phyloP scores from a whole-genome alignment of 2,113 vertebrate species.

The Oncorhynchus clarkii region DNA sequence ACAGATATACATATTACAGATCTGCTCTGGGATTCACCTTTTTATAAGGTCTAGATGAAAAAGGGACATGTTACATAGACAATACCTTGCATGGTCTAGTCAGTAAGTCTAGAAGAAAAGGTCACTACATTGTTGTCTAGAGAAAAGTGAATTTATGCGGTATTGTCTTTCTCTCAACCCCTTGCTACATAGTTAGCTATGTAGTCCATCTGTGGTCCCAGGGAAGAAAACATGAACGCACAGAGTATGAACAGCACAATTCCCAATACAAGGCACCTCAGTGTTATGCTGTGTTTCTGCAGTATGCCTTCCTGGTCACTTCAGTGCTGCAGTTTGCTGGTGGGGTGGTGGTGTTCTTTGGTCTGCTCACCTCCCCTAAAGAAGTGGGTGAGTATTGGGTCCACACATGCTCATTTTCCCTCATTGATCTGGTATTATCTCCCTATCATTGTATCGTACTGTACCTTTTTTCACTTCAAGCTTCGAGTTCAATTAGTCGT shows the following conservation, averaged over 20 bases:
- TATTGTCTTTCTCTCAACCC: no score
- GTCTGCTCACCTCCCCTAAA: constrained; percentile 88
- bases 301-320: constrained; percentile 97
- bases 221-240: no score
- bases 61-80: not conserved
- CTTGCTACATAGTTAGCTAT: no score
- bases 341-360: constrained; percentile 92
- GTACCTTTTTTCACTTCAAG: not conserved
- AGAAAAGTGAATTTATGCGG: no score
- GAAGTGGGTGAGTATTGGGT: constrained; percentile 86
- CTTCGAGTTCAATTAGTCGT: no score
- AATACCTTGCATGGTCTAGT: not conserved
- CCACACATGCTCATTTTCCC: no score
- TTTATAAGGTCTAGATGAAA: not conserved
- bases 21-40: no score
- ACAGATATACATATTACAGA: not conserved
- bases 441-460: not conserved
- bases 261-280: no score
- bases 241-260: not conserved
- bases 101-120: not conserved
- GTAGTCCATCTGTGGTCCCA: no score
- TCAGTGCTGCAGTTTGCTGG: constrained; percentile 93
- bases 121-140: not conserved
- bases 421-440: not conserved
- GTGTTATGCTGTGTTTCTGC: constrained; percentile 29